Evolutionary conservation across 2,888 invertebrate genomes (phyloP), one percentile per base, ranked within the genome.

Genomic region (Miltochrista miniata): DNA sequence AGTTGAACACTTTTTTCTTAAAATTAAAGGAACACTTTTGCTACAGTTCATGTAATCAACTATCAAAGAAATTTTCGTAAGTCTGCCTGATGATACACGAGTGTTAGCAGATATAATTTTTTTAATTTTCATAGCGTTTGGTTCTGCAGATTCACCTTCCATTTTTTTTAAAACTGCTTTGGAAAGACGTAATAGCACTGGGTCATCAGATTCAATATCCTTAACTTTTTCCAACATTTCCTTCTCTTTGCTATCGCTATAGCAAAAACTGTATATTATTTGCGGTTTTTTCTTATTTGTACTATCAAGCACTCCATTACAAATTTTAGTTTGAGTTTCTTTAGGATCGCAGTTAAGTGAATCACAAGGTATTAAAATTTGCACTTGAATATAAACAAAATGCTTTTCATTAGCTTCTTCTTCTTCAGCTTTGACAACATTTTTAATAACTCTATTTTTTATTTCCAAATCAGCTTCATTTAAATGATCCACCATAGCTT

Each of bases 291-390:
- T 74, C 51, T 84, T 72, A 38, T 87, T 79, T 0, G 83, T 81
- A 44, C 76, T 81, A 54, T 92, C 87, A 37, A 93, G 79, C 49
- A 92, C 81, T 13, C 93, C 87, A 64, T 92, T 92, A 69, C 94
- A 94, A 47, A 93, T 87, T 76, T 92, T 92, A 9, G 75, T 76
- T 8, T 79, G 61, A 35, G 72, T 66, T 24, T 85, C 80, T 41
- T 75, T 76, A 14, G 69, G 58, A 54, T 85, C 80, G 57, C 87
- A 87, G 34, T 70, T 59, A 35, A 60, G 59, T 61, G 72, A 76
- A 41, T 79, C 73, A 54, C 87, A 87, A 1, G 85, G 83, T 60
- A 80, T 75, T 7, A 63, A 61, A 33, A 86, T 74, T 47, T 72
- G 74, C 24, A 72, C 79, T 70, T 86, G 84, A 42, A 88, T 65